Evolutionary conservation across 1,140 invertebrate genomes (phyloP), one percentile per base, ranked within the genome.

Genomic region (Neuroterus valhalla): DNA sequence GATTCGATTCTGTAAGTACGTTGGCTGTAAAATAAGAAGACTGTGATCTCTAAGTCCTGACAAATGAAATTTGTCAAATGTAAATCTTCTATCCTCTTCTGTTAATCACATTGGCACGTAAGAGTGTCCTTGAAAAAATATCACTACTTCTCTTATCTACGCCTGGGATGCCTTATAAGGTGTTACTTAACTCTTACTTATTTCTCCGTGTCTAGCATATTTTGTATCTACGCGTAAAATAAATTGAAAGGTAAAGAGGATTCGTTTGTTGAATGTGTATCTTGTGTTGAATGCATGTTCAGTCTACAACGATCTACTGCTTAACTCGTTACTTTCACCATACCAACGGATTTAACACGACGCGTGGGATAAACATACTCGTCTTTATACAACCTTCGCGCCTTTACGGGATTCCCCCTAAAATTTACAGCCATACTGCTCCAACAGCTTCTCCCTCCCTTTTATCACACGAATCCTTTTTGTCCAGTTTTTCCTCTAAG

Each of bases 301-400:
- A 62, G 52, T 62, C 52, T 62, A 19, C 15, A 10, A 17, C 46
- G 46, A 48, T 48, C 21, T 26, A 62, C 52, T 62, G 52, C 52
- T 76, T 72, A 77, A 72, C 71, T 70, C 71, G 31, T 67, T 70
- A 76, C 78, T 77, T 78, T 80, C 66, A 68, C 71, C 76, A 66
- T 71, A 74, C 75, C 73, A 76, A 74, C 74, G 72, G 76, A 80
- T 76, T 80, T 80, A 80, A 74, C 72, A 72, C 67, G 67, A 68
- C 72, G 79, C 79, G 79, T 80, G 76, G 79, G 79, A 80, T 80
- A 78, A 78, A 76, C 79, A 80, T 76, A 67, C 69, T 72, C 69
- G 72, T 73, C 75, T 45, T 68, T 73, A 75, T 74, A 72, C 75
- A 76, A 62, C 72, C 26, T 72, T 74, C 71, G 48, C 71, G 70